Conservation (phyloP, 2,797 vertebrate species). For the Rallus crepitans region DNA sequence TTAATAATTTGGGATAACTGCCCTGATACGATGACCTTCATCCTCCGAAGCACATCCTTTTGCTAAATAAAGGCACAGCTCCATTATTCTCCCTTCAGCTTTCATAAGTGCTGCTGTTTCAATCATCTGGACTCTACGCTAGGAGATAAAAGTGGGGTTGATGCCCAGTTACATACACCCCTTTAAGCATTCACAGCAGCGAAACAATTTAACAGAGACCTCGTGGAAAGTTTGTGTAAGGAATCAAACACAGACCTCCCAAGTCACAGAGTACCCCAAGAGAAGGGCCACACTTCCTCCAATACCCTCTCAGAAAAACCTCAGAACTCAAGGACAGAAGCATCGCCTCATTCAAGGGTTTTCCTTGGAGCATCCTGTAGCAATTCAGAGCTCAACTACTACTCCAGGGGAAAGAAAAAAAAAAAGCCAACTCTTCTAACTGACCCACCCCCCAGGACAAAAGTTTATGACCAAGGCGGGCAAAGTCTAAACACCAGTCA, state of each 20-base stretch:
- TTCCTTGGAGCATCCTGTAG: not conserved
- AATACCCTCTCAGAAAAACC: not conserved
- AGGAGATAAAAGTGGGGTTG: not conserved
- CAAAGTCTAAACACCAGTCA: not conserved
- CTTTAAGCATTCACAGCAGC: not conserved
- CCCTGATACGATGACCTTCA: not conserved
- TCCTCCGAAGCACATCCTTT: not conserved
- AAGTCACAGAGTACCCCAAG: not conserved
- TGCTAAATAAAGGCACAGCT: not conserved
- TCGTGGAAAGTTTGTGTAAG: not conserved
- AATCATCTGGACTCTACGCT: not conserved
- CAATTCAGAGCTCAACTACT: not conserved
- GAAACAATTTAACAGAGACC: not conserved
- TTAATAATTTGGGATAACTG: not conserved
- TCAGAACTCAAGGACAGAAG: not conserved
- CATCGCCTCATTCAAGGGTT: fast-evolving
- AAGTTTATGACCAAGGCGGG: not conserved
- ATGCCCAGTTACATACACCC: not conserved
- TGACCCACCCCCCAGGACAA: not conserved
- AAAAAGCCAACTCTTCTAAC: not conserved
- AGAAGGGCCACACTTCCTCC: not conserved
- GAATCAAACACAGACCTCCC: not conserved
- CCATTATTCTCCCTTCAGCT: not conserved
- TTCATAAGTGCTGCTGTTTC: not conserved
- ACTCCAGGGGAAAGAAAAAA: not conserved